These are phyloP conservation scores for Chiloscyllium plagiosum DNA, from an alignment of 2,113 vertebrate genomes.

Conservation along the genomic window DNA sequence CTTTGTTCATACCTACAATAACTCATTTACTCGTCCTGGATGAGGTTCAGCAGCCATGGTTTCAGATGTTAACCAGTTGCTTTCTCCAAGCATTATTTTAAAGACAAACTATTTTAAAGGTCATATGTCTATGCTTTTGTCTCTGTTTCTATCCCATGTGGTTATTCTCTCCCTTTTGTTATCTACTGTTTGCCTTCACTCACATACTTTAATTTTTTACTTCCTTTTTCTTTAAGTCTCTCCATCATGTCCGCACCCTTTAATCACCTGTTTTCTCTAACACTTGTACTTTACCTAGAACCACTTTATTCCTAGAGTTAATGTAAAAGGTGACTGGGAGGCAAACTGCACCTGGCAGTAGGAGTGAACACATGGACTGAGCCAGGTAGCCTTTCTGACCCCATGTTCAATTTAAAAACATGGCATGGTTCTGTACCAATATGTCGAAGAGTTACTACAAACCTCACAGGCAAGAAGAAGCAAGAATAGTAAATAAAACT, in stretches of 20 bases:
- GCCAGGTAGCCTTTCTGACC: not conserved
- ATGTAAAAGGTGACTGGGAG: not conserved
- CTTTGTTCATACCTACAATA: not conserved
- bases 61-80: not conserved
- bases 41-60: not conserved
- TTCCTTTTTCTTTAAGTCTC: not conserved
- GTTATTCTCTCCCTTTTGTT: slow-evolving; percentile 46
- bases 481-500: not conserved
- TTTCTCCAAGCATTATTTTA: not conserved
- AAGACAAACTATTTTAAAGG: not conserved
- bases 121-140: slow-evolving; percentile 3
- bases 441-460: not conserved
- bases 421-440: not conserved
- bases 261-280: slow-evolving; percentile 54
- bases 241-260: slow-evolving; percentile 38
- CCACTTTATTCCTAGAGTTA: not conserved
- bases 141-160: slow-evolving; percentile 33
- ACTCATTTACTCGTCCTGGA: not conserved
- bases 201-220: not conserved
- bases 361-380: not conserved
- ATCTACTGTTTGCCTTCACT: not conserved
- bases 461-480: not conserved
- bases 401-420: not conserved
- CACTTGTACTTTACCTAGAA: slow-evolving; percentile 47
- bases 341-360: not conserved